Conservation (phyloP, 2,113 vertebrate genomes). For the Archilochus colubris region DNA sequence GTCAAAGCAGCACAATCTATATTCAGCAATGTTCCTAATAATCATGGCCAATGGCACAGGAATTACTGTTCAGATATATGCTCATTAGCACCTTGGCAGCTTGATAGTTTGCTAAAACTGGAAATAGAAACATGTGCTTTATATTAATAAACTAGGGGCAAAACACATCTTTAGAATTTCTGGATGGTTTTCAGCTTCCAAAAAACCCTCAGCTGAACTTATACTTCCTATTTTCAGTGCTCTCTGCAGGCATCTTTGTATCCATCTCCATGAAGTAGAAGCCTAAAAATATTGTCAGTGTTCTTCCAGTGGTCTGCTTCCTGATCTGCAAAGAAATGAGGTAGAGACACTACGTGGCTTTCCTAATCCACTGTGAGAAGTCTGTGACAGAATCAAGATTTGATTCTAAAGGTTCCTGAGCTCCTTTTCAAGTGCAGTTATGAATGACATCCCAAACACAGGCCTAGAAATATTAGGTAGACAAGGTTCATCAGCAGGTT, state of each 20-base stretch:
- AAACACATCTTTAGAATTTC: not conserved
- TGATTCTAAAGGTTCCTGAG: not conserved
- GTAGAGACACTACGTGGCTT: not conserved
- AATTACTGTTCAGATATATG: constrained; percentile 5
- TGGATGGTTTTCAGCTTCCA: not conserved
- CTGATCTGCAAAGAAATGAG: not conserved
- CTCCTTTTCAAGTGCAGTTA: not conserved
- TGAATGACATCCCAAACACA: not conserved
- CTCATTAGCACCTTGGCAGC: constrained; percentile 41
- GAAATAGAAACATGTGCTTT: constrained; percentile 36
- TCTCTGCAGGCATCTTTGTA: not conserved
- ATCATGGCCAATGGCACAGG: not conserved
- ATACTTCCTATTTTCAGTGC: not conserved
- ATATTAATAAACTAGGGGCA: not conserved
- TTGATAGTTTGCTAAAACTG: constrained; percentile 15
- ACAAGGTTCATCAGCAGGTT: not conserved
- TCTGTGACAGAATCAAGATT: not conserved
- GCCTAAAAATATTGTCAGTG: not conserved
- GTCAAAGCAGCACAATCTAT: not conserved
- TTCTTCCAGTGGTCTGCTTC: not conserved
- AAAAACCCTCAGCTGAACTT: not conserved
- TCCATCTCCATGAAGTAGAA: not conserved
- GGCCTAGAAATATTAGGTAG: not conserved
- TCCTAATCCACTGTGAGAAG: not conserved
- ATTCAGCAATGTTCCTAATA: constrained; percentile 5